Evolutionary conservation across 2,888 invertebrate species (phyloP), one percentile per base, ranked within the genome.

Genomic region (Eudasyphora cyanicolor): DNA sequence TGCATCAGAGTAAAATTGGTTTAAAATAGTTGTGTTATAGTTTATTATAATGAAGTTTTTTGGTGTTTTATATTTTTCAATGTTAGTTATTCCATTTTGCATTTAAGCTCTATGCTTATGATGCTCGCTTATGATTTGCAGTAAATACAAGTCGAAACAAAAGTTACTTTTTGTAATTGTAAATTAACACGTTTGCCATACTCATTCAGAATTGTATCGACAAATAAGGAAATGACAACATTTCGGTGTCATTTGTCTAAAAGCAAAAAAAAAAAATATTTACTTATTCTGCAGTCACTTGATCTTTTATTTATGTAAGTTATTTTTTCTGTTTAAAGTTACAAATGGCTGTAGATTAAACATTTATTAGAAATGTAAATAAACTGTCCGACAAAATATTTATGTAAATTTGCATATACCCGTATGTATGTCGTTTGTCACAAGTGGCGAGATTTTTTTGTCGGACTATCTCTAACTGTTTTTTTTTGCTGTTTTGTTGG

Each of bases 171-270:
- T 24, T 74, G 60, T 10, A 71, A 70, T 77, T 76, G 51, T 74
- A 78, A 78, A 81, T 82, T 76, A 81, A 79, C 76, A 79, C 79
- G 64, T 79, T 74, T 73, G 45, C 45, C 76, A 79, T 45, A 49
- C 67, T 76, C 35, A 51, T 38, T 49, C 49, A 70, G 24, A 57
- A 42, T 77, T 77, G 27, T 74, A 76, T 77, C 62, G 64, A 45
- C 80, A 75, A 77, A 77, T 80, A 78, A 83, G 80, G 83, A 83
- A 83, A 77, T 83, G 42, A 80, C 74, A 62, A 45, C 35, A 35
- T 42, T 67, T 67, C 67, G 67, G 10, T 42, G 67, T 8, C 29
- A 60, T 67, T 67, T 67, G 24, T 24, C 67, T 42, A 67, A 21
- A n/a, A n/a, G n/a, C n/a, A n/a, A n/a, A n/a, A n/a, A n/a, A n/a